Base-by-base conservation (phyloP, 2,113 vertebrate genomes). In the Coptodon rendalli region DNA sequence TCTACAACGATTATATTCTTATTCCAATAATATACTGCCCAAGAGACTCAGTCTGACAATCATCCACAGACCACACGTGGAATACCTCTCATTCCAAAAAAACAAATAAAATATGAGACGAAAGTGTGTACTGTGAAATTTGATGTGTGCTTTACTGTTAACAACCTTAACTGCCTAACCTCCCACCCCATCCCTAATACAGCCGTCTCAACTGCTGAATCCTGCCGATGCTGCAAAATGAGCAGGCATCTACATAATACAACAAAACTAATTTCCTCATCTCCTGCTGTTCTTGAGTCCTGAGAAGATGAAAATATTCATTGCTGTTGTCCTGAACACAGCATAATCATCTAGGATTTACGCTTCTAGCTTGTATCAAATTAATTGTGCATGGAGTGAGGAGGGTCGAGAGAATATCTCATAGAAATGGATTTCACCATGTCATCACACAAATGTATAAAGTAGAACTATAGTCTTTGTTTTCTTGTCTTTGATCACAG, bases 281-380 rank as follows among this genome's bases (percentile, higher is more conserved):
- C 92, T 87, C 94, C 93, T 83, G 93, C 89, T 93, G 91, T 92
- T 94, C 88, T 94, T 87, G 85, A 91, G 89, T 90, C 85, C 82
- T 82, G 89, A 90, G 88, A 92, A 87, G 90, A 95, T 92, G 87
- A 91, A 94, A 95, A 94, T 94, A 91, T 93, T 86, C 91, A 90
- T 82, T 80, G 90, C 90, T 86, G 86, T 90, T 90, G 89, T 94
- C 92, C 93, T 90, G 92, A 96, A 93, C 87, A 91, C 87, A 84
- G 90, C 93, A 93, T 95, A 95, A 96, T 95, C 92, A 96, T 95
- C 88, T 22, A 93, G 95, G 94, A 96, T 96, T 95, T 95, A 96
- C 92, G 91, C 89, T 92, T 86, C 80, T 50, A 76, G 90, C 93
- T 95, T 95, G 93, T 93, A 94, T 95, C 90, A 93, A 94, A 96